Evolutionary conservation across 2,797 vertebrate genomes (phyloP), one percentile per base, ranked within the genome.

Genomic region (Calcarius lapponicus): DNA sequence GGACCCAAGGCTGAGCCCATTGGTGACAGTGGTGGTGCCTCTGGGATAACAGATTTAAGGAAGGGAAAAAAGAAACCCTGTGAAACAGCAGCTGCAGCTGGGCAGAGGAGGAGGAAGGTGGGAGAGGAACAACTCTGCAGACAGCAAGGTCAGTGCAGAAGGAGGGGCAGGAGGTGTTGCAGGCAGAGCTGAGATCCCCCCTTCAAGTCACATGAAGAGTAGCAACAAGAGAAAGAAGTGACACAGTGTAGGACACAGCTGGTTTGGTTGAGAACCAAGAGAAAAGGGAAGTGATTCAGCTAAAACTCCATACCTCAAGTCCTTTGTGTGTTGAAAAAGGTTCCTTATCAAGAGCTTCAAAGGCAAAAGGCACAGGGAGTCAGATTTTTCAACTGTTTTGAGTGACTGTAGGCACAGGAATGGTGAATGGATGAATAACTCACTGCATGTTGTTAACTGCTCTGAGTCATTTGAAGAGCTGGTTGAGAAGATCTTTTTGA

Each of bases 21-120:
- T 0, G 1, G 18, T 19, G 15, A 4, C 1, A 0, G 13, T 61
- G 48, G 19, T 8, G 7, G 18, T 4, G 5, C 28, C 22, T 69
- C n/a, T 53, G 50, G 3, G 31, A n/a, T 31, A 67, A 50, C 4
- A 22, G 22, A 22, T 29, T 72, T 25, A 61, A 57, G 48, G 40
- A 50, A 26, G 40, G 31, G 58, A 7, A 28, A 22, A 71, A 34
- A 31, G 17, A 53, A 3, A 16, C 29, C 9, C 20, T 62, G 48
- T 20, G 43, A 10, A 43, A 70, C 11, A 29, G 28, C 32, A 26
- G 6, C n/a, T 34, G 36, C 43, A 86, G 29, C 40, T 50, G n/a
- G 50, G 20, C 38, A 65, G 24, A 78, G 53, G 38, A 80, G 56
- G 58, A 43, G 13, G 11, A 40, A 50, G 15, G 28, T 45, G 69